phyloP scores from a whole-genome alignment of 2,888 invertebrate genomes.

The Nesidiocoris tenuis region DNA sequence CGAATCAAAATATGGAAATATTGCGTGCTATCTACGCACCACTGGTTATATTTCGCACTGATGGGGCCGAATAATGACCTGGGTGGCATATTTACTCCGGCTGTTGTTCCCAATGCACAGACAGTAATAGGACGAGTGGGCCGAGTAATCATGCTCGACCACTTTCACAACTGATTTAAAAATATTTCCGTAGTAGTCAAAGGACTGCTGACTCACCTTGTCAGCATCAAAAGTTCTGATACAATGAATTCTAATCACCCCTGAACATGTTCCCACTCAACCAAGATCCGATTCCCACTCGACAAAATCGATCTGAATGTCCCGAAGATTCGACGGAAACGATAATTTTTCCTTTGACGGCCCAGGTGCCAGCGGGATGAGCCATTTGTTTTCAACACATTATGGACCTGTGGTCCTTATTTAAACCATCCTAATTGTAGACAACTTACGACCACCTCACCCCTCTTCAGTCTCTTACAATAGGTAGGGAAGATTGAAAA shows the following conservation, averaged over 20 bases:
- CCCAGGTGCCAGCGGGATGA: background rate
- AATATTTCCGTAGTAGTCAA: no score
- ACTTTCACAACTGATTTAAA: background rate
- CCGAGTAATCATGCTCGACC: background rate
- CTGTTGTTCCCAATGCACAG: no score
- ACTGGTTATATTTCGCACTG: no score
- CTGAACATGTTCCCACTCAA: no score
- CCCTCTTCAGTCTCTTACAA: conserved; percentile 15
- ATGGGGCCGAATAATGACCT: no score
- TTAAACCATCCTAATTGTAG: conserved; percentile 31
- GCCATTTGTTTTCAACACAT: conserved; percentile 22
- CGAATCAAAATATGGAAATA: no score
- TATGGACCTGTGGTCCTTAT: conserved; percentile 25
- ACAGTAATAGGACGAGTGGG: background rate
- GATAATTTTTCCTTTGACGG: background rate
- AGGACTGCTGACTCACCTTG: no score
- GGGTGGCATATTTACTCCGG: no score
- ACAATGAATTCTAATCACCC: no score
- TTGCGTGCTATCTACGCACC: no score
- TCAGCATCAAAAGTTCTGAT: no score
- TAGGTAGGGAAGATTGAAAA: conserved; percentile 40
- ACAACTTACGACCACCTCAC: conserved; percentile 29
- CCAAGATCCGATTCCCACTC: background rate
- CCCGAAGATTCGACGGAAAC: background rate
- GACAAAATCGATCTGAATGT: background rate